These are phyloP conservation scores for Harpagus bidentatus DNA, from an alignment of 2,113 vertebrate species.

Conservation along the genomic window DNA sequence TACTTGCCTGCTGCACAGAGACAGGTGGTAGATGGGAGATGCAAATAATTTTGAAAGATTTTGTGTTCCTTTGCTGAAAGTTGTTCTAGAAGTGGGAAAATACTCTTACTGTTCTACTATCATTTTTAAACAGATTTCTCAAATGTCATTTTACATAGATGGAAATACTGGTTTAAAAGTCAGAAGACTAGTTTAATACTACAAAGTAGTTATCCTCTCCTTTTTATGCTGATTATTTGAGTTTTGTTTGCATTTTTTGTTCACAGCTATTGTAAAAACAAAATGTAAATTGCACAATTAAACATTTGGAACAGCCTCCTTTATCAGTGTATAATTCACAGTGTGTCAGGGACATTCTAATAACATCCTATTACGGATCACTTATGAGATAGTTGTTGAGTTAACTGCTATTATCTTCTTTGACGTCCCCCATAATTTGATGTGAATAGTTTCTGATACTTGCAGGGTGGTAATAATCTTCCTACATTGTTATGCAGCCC, in stretches of 20 bases:
- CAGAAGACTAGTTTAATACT: not conserved
- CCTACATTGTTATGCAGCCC: not conserved
- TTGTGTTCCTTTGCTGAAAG: not conserved
- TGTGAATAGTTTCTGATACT: constrained; percentile 4
- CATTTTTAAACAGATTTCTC: not conserved
- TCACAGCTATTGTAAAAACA: constrained; percentile 20
- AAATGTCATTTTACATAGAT: not conserved
- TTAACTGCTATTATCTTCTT: constrained; percentile 51
- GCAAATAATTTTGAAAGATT: not conserved
- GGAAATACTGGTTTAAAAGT: not conserved
- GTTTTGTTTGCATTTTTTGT: not conserved
- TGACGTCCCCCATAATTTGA: constrained; percentile 26
- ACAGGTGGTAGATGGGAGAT: not conserved
- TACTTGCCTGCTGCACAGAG: not conserved
- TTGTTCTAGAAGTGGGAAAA: not conserved
- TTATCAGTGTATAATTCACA: constrained; percentile 44
- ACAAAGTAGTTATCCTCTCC: not conserved
- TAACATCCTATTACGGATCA: constrained; percentile 43
- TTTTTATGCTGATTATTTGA: not conserved
- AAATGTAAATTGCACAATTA: constrained; percentile 38
- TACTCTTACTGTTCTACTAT: not conserved
- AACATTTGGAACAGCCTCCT: constrained; percentile 27
- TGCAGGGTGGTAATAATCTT: constrained; percentile 5
- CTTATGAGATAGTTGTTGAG: constrained; percentile 46
- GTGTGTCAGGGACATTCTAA: constrained; percentile 41